Evolutionary conservation across 2,888 invertebrate species (phyloP), one percentile per base, ranked within the genome.

Genomic region (Macrosiphum euphorbiae): DNA sequence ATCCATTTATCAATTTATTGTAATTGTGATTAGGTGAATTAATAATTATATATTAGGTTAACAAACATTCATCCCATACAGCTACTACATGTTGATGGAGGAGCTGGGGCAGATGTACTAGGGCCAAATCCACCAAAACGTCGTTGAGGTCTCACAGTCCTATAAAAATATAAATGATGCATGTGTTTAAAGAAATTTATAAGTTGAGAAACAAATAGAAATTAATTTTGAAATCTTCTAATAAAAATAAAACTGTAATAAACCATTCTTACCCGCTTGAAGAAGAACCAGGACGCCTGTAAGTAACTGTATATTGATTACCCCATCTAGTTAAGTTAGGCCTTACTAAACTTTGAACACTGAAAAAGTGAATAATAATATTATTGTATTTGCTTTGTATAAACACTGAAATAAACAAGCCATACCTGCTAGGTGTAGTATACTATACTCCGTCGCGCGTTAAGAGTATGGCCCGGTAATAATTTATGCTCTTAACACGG

Each of bases 61-160:
- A 78, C 1, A 67, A 78, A 90, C 20, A 55, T 26, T 90, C 47
- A 94, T 90, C 90, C 90, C 50, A 58, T n/a, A 67, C 94, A 94
- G 52, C 94, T 94, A 52, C 94, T 90, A n/a, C 94, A 94, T 67
- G 94, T 87, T 67, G 94, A 90, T 52, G 94, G 94, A 85, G 94
- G 90, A 86, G 94, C 67, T 87, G 94, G 94, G n/a, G 41, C 94
- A 52, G 90, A 67, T 61, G 61, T 87, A 90, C 94, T 94, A 44
- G 94, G 94, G 1, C 94, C 94, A 90, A 94, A 94, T 94, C 94
- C 94, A 67, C 94, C 94, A 90, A 94, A 90, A 61, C 94, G 90
- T 87, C 94, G 86, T 90, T 94, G 94, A 67, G 94, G 94, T 87
- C 94, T 94, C 24, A 84, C 3, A 52, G 94, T 84, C 11, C 94